A percentile compares a stretch with the other conserved stretches of the same genome.
These are phyloP conservation scores for Hoplodrina blanda DNA, from an alignment of 2,888 invertebrate genomes.

Conservation along the genomic window DNA sequence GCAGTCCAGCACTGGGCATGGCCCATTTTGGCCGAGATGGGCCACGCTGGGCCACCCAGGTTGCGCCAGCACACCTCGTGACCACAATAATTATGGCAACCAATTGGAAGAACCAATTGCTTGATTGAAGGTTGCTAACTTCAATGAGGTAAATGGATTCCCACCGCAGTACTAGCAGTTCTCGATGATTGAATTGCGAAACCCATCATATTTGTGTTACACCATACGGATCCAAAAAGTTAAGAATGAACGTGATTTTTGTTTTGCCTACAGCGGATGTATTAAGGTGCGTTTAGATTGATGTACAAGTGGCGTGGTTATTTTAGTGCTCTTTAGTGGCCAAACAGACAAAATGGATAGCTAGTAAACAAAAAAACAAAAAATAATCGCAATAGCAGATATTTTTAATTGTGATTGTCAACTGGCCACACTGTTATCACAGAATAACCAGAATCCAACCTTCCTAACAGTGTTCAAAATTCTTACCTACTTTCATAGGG, in stretches of 20 bases:
- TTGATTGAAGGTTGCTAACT: slow-evolving; percentile 48
- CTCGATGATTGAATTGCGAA: slow-evolving; percentile 53
- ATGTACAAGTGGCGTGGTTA: neutral
- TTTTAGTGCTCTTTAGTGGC: neutral
- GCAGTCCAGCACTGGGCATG: neutral
- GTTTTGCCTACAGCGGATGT: slow-evolving; percentile 5
- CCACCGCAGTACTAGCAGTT: slow-evolving; percentile 23
- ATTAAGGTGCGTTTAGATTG: slow-evolving; percentile 16
- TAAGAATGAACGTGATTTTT: slow-evolving; percentile 39
- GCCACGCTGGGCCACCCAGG: slow-evolving; percentile 13
- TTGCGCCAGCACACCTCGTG: slow-evolving; percentile 14
- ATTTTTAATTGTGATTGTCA: too few species aligned
- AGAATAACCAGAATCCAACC: too few species aligned
- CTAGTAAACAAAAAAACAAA: too few species aligned
- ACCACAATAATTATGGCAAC: slow-evolving; percentile 15
- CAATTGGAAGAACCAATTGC: slow-evolving; percentile 41
- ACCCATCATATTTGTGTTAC: slow-evolving; percentile 38
- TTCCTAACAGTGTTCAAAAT: too few species aligned
- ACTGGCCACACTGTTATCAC: too few species aligned
- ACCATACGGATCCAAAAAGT: slow-evolving; percentile 34
- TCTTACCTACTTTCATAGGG: too few species aligned
- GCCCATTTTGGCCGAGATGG: slow-evolving; percentile 5
- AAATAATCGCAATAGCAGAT: too few species aligned
- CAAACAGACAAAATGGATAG: too few species aligned
- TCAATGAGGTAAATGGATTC: slow-evolving; percentile 35